Percentiles rank a stretch among this genome's conserved stretches.
phyloP scores from a whole-genome alignment of 2,888 invertebrate species.

The Laspeyria flexula region DNA sequence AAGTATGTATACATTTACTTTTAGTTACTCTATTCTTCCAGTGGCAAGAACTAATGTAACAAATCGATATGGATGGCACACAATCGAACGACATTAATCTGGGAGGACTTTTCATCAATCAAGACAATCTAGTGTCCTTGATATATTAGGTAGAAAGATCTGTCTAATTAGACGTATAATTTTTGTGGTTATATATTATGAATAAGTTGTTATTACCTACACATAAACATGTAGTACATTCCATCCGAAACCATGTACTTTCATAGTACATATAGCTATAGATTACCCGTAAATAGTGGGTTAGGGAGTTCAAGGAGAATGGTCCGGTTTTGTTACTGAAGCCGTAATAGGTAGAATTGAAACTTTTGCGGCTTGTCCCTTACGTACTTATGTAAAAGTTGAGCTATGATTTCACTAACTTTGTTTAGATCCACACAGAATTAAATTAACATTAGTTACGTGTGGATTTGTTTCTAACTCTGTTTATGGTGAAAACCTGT shows the following conservation, averaged over 20 bases:
- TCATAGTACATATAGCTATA: slow-evolving; percentile 30
- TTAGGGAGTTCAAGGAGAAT: slow-evolving; percentile 30
- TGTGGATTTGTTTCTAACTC: slow-evolving; percentile 10
- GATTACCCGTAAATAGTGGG: slow-evolving; percentile 43
- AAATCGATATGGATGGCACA: too few species aligned
- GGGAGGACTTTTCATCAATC: too few species aligned
- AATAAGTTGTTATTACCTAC: too few species aligned
- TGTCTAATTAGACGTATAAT: too few species aligned
- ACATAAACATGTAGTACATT: too few species aligned
- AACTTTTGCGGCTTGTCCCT: slow-evolving; percentile 43
- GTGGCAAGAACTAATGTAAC: too few species aligned
- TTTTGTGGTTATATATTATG: too few species aligned
- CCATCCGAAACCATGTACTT: background rate
- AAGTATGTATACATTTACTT: too few species aligned
- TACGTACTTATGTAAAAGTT: slow-evolving; percentile 29
- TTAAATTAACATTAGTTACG: slow-evolving; percentile 30
- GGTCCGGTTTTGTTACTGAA: slow-evolving; percentile 40
- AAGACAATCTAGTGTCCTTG: too few species aligned
- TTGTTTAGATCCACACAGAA: slow-evolving; percentile 23
- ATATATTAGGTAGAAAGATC: too few species aligned
- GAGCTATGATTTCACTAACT: slow-evolving; percentile 33
- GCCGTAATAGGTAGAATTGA: slow-evolving; percentile 45
- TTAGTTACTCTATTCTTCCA: too few species aligned
- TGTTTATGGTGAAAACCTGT: background rate
- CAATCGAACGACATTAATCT: too few species aligned